Percentiles rank a stretch among this genome's conserved stretches.
phyloP scores from a whole-genome alignment of 1,140 invertebrate genomes.

The Sminthurinus signatus region DNA sequence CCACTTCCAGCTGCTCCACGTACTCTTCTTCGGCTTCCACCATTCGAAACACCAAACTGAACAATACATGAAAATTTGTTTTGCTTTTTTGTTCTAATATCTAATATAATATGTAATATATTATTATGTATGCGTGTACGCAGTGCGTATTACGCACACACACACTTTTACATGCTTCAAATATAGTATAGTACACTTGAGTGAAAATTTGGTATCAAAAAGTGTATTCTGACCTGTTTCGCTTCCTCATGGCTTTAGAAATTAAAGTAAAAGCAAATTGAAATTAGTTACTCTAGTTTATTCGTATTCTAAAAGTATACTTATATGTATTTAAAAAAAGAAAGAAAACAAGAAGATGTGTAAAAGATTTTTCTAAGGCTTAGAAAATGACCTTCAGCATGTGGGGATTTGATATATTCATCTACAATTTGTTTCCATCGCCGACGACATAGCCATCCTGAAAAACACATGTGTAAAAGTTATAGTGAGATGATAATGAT shows the following conservation, averaged over 20 bases:
- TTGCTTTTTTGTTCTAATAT: too few relatives aligned
- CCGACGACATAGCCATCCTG: slow-evolving; percentile 86
- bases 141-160: neutral
- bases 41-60: slow-evolving; percentile 83
- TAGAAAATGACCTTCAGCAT: too few relatives aligned
- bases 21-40: slow-evolving; percentile 88
- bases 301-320: too few relatives aligned
- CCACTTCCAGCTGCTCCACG: slow-evolving; percentile 80
- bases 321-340: too few relatives aligned
- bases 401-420: slow-evolving; percentile 89
- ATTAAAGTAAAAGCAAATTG: too few relatives aligned
- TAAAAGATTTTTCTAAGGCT: too few relatives aligned
- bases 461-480: too few relatives aligned
- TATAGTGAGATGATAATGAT: too few relatives aligned
- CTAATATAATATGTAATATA: neutral
- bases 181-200: neutral
- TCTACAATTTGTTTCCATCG: slow-evolving; percentile 94
- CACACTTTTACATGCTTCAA: neutral
- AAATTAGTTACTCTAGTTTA: too few relatives aligned
- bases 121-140: neutral
- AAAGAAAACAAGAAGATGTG: too few relatives aligned
- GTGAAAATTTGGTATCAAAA: neutral
- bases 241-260: slow-evolving; percentile 88
- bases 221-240: slow-evolving; percentile 67
- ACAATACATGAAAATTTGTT: too few relatives aligned